phyloP scores from a whole-genome alignment of 2,113 vertebrate genomes.

The Brachyistius frenatus region DNA sequence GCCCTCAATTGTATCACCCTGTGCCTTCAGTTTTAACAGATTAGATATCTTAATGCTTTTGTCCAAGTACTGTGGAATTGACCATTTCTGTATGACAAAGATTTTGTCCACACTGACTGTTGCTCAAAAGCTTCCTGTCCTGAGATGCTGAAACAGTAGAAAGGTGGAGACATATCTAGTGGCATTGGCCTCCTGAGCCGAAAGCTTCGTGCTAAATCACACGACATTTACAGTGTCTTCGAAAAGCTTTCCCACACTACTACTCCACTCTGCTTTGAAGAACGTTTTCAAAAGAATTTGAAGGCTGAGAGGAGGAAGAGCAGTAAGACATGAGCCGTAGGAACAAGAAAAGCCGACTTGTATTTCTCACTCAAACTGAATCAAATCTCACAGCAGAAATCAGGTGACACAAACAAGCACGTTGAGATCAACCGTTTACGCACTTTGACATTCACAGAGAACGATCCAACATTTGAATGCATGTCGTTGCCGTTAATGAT shows the following conservation, averaged over 20 bases:
- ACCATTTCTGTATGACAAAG: constrained; percentile 16
- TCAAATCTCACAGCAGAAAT: constrained; percentile 3
- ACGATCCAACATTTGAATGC: neutral
- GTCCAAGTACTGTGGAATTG: constrained; percentile 2
- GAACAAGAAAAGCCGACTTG: neutral
- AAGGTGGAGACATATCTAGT: too few relatives aligned
- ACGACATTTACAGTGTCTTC: neutral
- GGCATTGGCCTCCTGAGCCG: too few relatives aligned
- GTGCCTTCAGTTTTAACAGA: constrained; percentile 48
- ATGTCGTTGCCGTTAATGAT: constrained; percentile 13
- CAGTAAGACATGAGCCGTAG: neutral
- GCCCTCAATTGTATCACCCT: constrained; percentile 38
- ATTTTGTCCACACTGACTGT: neutral
- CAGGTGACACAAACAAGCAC: neutral
- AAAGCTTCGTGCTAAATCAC: too few relatives aligned
- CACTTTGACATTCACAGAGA: neutral
- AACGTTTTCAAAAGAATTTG: neutral
- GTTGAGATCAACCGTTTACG: neutral
- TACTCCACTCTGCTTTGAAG: neutral
- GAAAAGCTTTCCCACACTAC: too few relatives aligned
- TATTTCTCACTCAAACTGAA: constrained; percentile 9
- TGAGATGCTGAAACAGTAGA: neutral
- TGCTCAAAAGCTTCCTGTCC: too few relatives aligned
- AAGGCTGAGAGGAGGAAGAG: neutral
- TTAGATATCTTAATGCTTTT: constrained; percentile 26